phyloP scores from a whole-genome alignment of 1,140 invertebrate species.

The Helicoverpa zea region DNA sequence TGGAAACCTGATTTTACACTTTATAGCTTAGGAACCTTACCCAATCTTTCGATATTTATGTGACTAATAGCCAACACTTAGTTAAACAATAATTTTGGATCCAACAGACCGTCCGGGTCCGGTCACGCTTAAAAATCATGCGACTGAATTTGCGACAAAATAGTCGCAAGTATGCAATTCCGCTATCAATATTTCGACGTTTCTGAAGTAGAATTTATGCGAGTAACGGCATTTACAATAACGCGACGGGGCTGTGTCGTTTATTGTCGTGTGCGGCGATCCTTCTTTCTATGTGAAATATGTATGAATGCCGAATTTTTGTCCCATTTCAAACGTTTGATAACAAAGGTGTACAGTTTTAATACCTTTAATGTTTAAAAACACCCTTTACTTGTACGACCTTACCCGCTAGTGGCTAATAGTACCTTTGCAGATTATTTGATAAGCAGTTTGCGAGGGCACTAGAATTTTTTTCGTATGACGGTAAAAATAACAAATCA shows the following conservation, averaged over 20 bases:
- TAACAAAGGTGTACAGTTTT: not conserved
- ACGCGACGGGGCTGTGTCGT: conserved; percentile 45
- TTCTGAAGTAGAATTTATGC: conserved; percentile 51
- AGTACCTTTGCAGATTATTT: no score
- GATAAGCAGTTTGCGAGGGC: no score
- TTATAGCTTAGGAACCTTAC: no score
- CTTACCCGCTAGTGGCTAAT: no score
- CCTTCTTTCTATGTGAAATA: conserved; percentile 44
- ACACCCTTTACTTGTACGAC: not conserved
- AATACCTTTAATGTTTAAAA: no score
- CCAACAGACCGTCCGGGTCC: no score
- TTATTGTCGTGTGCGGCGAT: conserved; percentile 46
- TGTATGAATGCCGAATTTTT: not conserved
- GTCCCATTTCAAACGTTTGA: not conserved
- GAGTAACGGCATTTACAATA: conserved; percentile 50
- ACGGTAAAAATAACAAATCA: not conserved
- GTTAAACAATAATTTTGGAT: no score
- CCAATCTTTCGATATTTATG: no score
- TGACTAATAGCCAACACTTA: no score
- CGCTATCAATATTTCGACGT: conserved; percentile 34
- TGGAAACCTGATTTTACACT: no score
- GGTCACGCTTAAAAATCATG: no score
- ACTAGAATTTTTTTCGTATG: not conserved
- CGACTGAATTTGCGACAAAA: no score
- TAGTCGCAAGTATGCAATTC: conserved; percentile 20